Percentiles rank a stretch among this genome's conserved stretches.
Conservation (phyloP, 2,888 invertebrate genomes). For the Polyommatus iphigenia region DNA sequence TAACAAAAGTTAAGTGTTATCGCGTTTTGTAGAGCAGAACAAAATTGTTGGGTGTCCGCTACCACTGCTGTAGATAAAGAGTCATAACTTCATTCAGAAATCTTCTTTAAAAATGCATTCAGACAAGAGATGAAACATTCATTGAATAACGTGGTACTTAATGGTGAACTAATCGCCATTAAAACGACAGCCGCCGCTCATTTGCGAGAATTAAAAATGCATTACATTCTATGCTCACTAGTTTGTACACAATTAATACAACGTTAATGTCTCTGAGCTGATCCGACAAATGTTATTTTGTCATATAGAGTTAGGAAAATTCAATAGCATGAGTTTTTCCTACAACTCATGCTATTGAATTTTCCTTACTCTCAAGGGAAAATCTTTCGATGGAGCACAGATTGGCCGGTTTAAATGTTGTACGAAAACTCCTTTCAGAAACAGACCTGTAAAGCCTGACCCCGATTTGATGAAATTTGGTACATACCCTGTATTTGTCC, state of each 20-base stretch:
- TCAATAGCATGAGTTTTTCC: no score
- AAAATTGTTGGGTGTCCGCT: no score
- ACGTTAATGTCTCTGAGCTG: not conserved
- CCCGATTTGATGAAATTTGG: no score
- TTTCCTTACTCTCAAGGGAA: no score
- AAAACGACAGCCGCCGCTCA: not conserved
- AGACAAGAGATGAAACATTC: not conserved
- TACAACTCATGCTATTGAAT: no score
- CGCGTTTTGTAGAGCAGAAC: no score
- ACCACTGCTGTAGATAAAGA: no score
- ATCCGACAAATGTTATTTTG: not conserved
- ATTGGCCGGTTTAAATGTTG: no score
- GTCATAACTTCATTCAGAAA: not conserved
- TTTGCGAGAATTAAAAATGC: conserved; percentile 6
- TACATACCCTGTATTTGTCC: no score
- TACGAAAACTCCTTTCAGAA: no score
- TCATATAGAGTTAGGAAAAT: not conserved
- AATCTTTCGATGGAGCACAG: not conserved
- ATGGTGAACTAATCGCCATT: not conserved
- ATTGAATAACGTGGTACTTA: not conserved
- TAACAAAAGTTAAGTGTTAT: no score
- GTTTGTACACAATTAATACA: not conserved
- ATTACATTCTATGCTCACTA: not conserved
- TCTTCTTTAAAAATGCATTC: not conserved
- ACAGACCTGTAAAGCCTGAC: no score